These are phyloP conservation scores for Sebastes hubbsi DNA, from an alignment of 2,797 vertebrate species.

Conservation along the genomic window DNA sequence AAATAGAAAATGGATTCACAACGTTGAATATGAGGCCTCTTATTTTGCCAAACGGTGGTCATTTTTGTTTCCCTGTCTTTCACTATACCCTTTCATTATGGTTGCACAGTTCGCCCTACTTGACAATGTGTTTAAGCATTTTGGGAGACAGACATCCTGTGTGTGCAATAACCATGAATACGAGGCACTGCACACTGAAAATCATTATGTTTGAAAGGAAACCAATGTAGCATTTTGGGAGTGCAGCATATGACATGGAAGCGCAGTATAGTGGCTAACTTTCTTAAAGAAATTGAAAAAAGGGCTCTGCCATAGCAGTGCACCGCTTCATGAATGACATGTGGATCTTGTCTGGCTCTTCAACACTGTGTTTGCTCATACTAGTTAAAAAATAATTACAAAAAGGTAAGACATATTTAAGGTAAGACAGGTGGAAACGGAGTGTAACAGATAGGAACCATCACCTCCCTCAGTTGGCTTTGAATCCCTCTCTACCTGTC, in stretches of 20 bases:
- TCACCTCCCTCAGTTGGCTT: constrained; percentile 69
- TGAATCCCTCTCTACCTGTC: constrained; percentile 74
- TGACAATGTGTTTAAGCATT: constrained; percentile 30
- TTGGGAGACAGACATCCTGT: constrained; percentile 5
- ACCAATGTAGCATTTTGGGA: constrained; percentile 75
- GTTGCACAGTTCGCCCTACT: constrained; percentile 37
- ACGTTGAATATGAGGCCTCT: constrained; percentile 11
- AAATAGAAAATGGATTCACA: constrained; percentile 14
- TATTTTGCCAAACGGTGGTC: constrained; percentile 3
- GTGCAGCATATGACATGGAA: constrained; percentile 42
- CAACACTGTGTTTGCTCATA: constrained; percentile 72
- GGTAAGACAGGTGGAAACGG: constrained; percentile 51
- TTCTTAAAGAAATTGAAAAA: constrained; percentile 63
- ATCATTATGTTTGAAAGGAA: constrained; percentile 32
- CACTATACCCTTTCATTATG: constrained; percentile 6
- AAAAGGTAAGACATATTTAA: constrained; percentile 34
- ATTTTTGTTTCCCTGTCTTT: constrained; percentile 23
- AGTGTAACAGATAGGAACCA: constrained; percentile 58
- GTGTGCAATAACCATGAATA: constrained; percentile 38
- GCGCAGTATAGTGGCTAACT: constrained; percentile 35
- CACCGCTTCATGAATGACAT: constrained; percentile 64
- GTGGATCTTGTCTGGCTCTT: constrained; percentile 55
- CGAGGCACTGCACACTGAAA: constrained; percentile 1
- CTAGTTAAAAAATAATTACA: constrained; percentile 8
- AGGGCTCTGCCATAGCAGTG: constrained; percentile 78